Percentiles rank a stretch among this genome's conserved stretches.
These are phyloP conservation scores for Girardinus metallicus DNA, from an alignment of 2,797 vertebrate species.

Conservation along the genomic window DNA sequence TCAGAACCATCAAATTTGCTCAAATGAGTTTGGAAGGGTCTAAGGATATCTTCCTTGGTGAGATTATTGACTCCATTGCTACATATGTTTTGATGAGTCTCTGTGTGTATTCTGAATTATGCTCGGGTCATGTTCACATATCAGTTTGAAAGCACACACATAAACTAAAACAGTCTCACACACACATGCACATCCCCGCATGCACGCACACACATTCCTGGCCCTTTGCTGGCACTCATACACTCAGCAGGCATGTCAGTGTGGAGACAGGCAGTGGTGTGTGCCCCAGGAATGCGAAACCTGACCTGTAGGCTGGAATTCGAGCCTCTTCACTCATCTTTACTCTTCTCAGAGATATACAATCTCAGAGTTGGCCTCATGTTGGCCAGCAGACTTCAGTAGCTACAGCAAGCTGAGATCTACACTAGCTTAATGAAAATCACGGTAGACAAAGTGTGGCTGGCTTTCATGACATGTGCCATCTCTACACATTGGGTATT, in stretches of 20 bases:
- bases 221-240: constrained; percentile 61
- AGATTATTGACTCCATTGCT: neutral
- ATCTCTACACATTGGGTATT: neutral
- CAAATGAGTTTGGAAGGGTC: constrained; percentile 54
- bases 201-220: constrained; percentile 56
- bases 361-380: constrained; percentile 43
- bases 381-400: constrained; percentile 42
- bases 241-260: constrained; percentile 78
- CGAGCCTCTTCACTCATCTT: constrained; percentile 79
- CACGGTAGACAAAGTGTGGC: constrained; percentile 17
- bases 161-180: constrained; percentile 32
- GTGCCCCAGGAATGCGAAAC: constrained; percentile 84
- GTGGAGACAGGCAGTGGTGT: constrained; percentile 77
- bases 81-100: constrained; percentile 36
- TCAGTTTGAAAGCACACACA: constrained; percentile 34
- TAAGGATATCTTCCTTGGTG: constrained; percentile 22
- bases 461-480: neutral
- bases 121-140: constrained; percentile 38
- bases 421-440: constrained; percentile 42
- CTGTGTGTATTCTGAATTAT: constrained; percentile 33
- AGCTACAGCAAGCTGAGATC: constrained; percentile 50
- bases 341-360: constrained; percentile 69
- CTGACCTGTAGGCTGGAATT: constrained; percentile 78
- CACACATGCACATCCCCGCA: neutral
- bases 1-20: constrained; percentile 56